phyloP scores from a whole-genome alignment of 2,113 vertebrate genomes.

The Lepisosteus osseus region DNA sequence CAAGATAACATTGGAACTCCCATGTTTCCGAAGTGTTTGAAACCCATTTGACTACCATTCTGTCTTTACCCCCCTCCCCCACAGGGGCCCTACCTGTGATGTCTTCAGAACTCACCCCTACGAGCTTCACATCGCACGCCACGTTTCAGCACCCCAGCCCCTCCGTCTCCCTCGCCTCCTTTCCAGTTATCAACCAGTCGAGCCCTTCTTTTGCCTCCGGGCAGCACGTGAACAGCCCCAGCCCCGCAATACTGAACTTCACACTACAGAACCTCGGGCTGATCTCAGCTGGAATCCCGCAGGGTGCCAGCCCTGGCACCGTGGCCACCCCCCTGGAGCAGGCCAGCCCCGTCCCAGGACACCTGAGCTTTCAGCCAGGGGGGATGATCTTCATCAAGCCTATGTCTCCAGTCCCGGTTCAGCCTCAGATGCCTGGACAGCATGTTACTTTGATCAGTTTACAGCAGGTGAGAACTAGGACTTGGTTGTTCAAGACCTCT shows the following conservation, averaged over 20 bases:
- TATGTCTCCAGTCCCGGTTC: slow-evolving; percentile 35
- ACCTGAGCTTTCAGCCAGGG: slow-evolving; percentile 55
- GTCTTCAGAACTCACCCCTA: slow-evolving; percentile 75
- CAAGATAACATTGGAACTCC: too few species aligned
- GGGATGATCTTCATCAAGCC: slow-evolving; percentile 67
- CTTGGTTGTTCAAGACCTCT: too few species aligned
- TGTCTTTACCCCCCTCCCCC: slow-evolving; percentile 19
- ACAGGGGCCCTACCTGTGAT: slow-evolving; percentile 74
- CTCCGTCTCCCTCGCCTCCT: slow-evolving; percentile 59
- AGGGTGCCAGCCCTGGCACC: slow-evolving; percentile 40
- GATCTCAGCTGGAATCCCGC: slow-evolving; percentile 63
- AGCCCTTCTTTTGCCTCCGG: slow-evolving; percentile 45
- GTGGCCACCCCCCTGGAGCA: slow-evolving; percentile 51
- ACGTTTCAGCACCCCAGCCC: slow-evolving; percentile 47
- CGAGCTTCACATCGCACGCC: slow-evolving; percentile 55
- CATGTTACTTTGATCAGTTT: slow-evolving; percentile 51
- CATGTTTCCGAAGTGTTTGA: too few species aligned
- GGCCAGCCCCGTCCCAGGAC: slow-evolving; percentile 38
- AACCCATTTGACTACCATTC: not conserved
- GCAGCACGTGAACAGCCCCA: slow-evolving; percentile 65
- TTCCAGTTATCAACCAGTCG: slow-evolving; percentile 48
- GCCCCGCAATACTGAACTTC: slow-evolving; percentile 84
- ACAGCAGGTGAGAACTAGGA: slow-evolving; percentile 56
- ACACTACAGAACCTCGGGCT: slow-evolving; percentile 86
- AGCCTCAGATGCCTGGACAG: slow-evolving; percentile 43